phyloP scores from a whole-genome alignment of 2,797 vertebrate species.

The Melanotaenia pygmaea region DNA sequence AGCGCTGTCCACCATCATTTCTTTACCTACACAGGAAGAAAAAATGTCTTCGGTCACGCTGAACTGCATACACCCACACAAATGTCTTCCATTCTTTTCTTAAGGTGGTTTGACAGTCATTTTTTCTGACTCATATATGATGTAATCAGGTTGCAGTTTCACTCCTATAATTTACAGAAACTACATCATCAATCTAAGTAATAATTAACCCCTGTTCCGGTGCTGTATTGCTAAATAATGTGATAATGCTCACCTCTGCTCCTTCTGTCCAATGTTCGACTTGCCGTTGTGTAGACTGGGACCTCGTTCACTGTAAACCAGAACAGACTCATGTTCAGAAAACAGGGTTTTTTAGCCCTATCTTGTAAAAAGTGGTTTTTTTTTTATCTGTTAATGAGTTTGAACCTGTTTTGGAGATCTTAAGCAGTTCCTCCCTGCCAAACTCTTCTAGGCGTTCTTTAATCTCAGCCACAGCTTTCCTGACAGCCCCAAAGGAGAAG shows the following conservation, averaged over 20 bases:
- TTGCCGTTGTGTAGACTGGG: constrained; percentile 85
- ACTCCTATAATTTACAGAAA: not conserved
- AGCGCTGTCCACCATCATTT: constrained; percentile 77
- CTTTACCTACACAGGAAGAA: constrained; percentile 75
- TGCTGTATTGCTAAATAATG: constrained; percentile 2
- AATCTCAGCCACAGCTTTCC: constrained; percentile 86
- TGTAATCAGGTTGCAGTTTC: not conserved
- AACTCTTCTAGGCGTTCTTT: constrained; percentile 85
- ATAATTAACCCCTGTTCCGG: constrained; percentile 36
- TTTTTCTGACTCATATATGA: constrained; percentile 7
- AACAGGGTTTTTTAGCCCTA: not conserved
- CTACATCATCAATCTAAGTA: constrained; percentile 6
- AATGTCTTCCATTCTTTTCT: constrained; percentile 39
- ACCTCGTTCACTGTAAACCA: constrained; percentile 82
- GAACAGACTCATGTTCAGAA: constrained; percentile 12
- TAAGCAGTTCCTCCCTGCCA: constrained; percentile 82
- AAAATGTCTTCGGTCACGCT: constrained; percentile 22
- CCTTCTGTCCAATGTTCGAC: constrained; percentile 79
- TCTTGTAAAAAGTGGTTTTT: not conserved
- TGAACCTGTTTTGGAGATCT: constrained; percentile 86
- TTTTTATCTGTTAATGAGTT: constrained; percentile 3
- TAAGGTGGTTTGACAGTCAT: not conserved
- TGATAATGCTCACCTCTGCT: constrained; percentile 77
- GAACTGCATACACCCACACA: constrained; percentile 30
- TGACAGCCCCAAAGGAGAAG: constrained; percentile 82